Evolutionary conservation across 2,797 vertebrate species (phyloP).

Genomic region (Pipistrellus kuhlii): DNA sequence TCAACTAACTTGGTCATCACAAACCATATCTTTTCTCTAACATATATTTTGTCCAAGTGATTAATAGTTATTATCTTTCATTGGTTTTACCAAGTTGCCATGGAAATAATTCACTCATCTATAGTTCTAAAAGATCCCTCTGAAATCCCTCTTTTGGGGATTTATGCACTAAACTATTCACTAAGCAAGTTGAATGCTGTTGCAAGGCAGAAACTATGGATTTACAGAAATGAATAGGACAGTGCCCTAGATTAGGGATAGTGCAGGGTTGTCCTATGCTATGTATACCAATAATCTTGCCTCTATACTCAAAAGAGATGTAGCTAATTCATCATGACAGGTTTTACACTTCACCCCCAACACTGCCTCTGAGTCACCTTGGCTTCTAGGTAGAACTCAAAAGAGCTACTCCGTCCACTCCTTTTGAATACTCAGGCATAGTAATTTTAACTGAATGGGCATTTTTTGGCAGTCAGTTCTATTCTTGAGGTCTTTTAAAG

Average conservation of each 20-base stretch:
- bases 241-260: not conserved
- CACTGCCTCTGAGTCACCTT: not conserved
- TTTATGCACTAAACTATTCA: not conserved
- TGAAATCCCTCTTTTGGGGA: not conserved
- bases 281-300: not conserved
- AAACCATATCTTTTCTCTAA: constrained; percentile 1
- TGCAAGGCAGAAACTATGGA: not conserved
- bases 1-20: not conserved
- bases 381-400: not conserved
- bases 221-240: not conserved
- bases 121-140: not conserved
- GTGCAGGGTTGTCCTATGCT: not conserved
- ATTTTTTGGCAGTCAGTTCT: constrained; percentile 1
- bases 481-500: constrained; percentile 11
- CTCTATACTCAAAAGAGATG: not conserved
- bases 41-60: not conserved
- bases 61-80: not conserved
- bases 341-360: not conserved
- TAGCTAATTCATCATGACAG: not conserved
- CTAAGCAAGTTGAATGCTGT: not conserved
- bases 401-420: not conserved
- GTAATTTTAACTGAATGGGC: not conserved
- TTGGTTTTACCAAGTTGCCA: not conserved
- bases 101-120: constrained; percentile 9
- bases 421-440: not conserved